Evolutionary conservation across 1,140 invertebrate species (phyloP).

Genomic region (Euschistus heros): DNA sequence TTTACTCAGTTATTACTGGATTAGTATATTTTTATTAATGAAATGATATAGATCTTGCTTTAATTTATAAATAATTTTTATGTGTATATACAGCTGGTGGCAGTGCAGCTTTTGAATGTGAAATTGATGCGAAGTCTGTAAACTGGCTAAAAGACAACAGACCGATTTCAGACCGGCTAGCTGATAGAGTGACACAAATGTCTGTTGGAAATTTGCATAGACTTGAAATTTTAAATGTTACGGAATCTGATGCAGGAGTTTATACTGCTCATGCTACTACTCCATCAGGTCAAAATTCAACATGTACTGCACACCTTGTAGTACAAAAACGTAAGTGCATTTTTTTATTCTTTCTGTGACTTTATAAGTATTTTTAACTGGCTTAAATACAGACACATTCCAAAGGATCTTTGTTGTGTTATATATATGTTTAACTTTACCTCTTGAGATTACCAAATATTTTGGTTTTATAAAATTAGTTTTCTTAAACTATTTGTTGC

Average conservation of each 20-base stretch:
- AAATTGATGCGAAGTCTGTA: slow-evolving; percentile 51
- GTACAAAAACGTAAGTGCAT: slow-evolving; percentile 64
- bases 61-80: background rate
- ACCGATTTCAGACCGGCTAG: slow-evolving; percentile 60
- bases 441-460: no score
- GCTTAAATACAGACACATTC: no score
- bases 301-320: slow-evolving; percentile 71
- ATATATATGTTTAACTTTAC: no score
- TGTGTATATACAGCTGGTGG: slow-evolving; percentile 59
- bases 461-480: no score
- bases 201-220: slow-evolving; percentile 47
- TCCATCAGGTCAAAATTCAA: slow-evolving; percentile 54
- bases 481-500: no score
- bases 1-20: background rate
- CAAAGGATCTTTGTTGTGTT: no score
- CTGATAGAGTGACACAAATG: slow-evolving; percentile 57
- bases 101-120: slow-evolving; percentile 70
- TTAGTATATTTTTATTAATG: background rate
- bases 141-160: slow-evolving; percentile 87
- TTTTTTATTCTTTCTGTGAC: no score
- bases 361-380: no score
- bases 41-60: background rate
- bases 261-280: slow-evolving; percentile 88
- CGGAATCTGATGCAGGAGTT: slow-evolving; percentile 71
- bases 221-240: slow-evolving; percentile 68